Evolutionary conservation across 2,888 invertebrate species (phyloP), one percentile per base, ranked within the genome.

Genomic region (Mesopsocus fuscifrons): DNA sequence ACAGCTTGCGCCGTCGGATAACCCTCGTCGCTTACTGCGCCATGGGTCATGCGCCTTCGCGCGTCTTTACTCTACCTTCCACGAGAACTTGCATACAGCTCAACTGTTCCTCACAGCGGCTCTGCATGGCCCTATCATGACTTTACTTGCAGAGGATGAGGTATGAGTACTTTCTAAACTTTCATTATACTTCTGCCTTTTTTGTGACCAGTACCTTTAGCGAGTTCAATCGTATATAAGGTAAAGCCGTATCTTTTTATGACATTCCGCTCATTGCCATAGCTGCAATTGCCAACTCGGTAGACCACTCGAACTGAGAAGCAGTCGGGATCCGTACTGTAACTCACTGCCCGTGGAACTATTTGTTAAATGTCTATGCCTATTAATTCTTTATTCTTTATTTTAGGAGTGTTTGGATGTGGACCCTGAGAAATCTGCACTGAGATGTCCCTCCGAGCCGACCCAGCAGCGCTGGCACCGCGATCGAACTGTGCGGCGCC

Each of bases 91-190:
- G 52, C 80, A 87, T 52, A 82, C 91, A 1, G 87, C 92, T 1
- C 83, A 91, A 52, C 74, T 92, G 53, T 97, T 95, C 64, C 71
- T 98, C 17, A 82, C 89, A 2, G 85, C 92, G 1, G 85, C 92
- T 0, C 68, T 97, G 9, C 84, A 91, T 59, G 79, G 78, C 34
- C 92, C 97, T 0, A 80, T 97, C 41, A 82, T 94, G 74, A 73
- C 80, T 43, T 72, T 95, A 34, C 67, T 97, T 31, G 83, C 84
- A 59, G 87, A 88, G 52, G 88, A 88, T 55, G 91, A 94, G 57
- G 77, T 78, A 26, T n/a, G n/a, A 26, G 26, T 11, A 26, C 6
- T 6, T 26, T 26, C 8, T 26, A 26, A 26, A 11, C 26, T 26
- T 26, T 26, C 6, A 9, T 26, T 26, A n/a, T n/a, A n/a, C n/a